phyloP scores from a whole-genome alignment of 2,888 invertebrate species.

The Selenia dentaria region DNA sequence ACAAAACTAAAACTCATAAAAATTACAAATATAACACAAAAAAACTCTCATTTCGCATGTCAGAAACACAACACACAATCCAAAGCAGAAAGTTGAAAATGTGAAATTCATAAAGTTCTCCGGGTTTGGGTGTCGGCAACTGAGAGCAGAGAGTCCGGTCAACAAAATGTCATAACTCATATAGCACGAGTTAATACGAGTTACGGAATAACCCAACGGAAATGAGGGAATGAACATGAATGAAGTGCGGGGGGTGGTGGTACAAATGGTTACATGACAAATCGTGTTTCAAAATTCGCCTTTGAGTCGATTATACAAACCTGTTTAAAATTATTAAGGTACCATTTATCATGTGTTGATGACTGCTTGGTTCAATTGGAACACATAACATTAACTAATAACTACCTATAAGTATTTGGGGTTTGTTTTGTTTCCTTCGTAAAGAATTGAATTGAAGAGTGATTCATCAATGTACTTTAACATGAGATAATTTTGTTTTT shows the following conservation, averaged over 20 bases:
- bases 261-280: neutral
- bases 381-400: too few relatives aligned
- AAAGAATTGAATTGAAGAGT: too few relatives aligned
- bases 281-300: too few relatives aligned
- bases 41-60: constrained; percentile 16
- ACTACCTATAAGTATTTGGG: too few relatives aligned
- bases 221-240: constrained; percentile 20
- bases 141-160: constrained; percentile 7
- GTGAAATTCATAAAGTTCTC: constrained; percentile 29
- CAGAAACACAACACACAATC: constrained; percentile 21
- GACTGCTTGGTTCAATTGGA: too few relatives aligned
- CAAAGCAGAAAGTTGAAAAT: constrained; percentile 24
- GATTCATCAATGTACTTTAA: too few relatives aligned
- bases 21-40: neutral
- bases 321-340: too few relatives aligned
- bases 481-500: too few relatives aligned
- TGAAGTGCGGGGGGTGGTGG: neutral
- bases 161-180: constrained; percentile 29
- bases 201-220: constrained; percentile 14
- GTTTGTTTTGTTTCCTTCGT: too few relatives aligned
- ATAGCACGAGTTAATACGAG: constrained; percentile 28
- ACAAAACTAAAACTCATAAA: neutral
- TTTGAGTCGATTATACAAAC: too few relatives aligned
- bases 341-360: too few relatives aligned
- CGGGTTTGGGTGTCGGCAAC: neutral